Conservation (phyloP, 2,797 vertebrate species). For the Cyprinodon diabolis region DNA sequence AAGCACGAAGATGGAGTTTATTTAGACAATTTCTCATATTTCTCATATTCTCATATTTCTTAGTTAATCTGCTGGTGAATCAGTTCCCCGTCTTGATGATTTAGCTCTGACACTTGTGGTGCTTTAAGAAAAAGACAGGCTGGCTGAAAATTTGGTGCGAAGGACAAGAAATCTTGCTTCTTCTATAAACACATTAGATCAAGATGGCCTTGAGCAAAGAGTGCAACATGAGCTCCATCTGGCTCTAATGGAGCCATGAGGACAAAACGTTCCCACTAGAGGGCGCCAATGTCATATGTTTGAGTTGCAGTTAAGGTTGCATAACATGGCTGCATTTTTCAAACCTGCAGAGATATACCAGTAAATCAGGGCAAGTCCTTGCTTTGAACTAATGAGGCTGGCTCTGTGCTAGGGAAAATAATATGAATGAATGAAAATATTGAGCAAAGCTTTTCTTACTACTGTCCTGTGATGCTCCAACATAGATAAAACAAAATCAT, state of each 20-base stretch:
- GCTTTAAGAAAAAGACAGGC: background rate
- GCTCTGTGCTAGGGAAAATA: slow-evolving; percentile 9
- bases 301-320: slow-evolving; percentile 17
- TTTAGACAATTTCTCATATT: background rate
- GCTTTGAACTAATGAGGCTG: background rate
- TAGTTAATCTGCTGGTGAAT: background rate
- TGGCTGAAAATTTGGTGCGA: slow-evolving; percentile 12
- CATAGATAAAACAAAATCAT: background rate
- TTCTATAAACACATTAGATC: slow-evolving; percentile 15
- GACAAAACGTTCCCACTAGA: slow-evolving; percentile 37
- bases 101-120: background rate
- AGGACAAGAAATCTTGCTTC: slow-evolving; percentile 12
- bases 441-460: background rate
- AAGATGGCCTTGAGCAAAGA: slow-evolving; percentile 39
- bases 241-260: background rate
- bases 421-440: slow-evolving; percentile 2
- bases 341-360: slow-evolving; percentile 57
- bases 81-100: background rate
- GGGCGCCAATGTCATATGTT: slow-evolving; percentile 14
- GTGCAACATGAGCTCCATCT: slow-evolving; percentile 30
- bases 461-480: background rate
- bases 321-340: slow-evolving; percentile 36
- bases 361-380: slow-evolving; percentile 21
- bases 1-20: background rate
- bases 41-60: background rate